Evolutionary conservation across 2,888 invertebrate genomes (phyloP).

Genomic region (Ligdia adustata): DNA sequence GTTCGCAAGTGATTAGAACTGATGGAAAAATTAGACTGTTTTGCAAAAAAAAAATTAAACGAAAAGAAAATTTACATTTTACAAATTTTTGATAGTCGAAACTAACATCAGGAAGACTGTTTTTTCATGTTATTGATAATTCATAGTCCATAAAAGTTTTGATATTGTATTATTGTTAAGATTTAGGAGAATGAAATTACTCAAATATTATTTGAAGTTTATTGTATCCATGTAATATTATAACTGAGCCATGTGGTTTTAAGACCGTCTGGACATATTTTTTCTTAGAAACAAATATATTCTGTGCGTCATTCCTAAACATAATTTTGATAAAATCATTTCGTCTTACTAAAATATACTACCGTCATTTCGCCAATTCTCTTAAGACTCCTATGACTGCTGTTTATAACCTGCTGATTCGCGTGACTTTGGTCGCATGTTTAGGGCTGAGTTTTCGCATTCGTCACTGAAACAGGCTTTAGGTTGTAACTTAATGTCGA

Average conservation of each 20-base stretch:
- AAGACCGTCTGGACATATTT: no score
- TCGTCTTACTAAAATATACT: no score
- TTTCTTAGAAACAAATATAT: no score
- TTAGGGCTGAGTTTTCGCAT: conserved; percentile 24
- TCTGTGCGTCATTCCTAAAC: no score
- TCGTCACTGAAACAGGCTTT: conserved; percentile 74
- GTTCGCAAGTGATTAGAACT: conserved; percentile 42
- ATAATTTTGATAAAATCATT: no score
- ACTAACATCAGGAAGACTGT: conserved; percentile 80
- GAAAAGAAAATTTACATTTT: conserved; percentile 78
- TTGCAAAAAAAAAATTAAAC: no score
- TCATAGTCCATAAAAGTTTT: conserved; percentile 79
- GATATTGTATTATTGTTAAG: conserved; percentile 78
- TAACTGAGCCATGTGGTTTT: no score
- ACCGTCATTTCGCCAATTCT: no score
- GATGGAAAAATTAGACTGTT: conserved; percentile 61
- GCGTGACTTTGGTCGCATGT: neutral
- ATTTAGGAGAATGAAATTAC: conserved; percentile 62
- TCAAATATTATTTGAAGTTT: conserved; percentile 57
- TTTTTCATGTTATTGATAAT: conserved; percentile 75
- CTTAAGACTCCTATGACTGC: no score
- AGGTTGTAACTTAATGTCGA: no score
- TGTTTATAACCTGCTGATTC: neutral
- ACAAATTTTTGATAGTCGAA: conserved; percentile 79
- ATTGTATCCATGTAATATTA: no score